These are phyloP conservation scores for Tringa solitaria DNA, from an alignment of 2,113 vertebrate genomes.

Conservation along the genomic window DNA sequence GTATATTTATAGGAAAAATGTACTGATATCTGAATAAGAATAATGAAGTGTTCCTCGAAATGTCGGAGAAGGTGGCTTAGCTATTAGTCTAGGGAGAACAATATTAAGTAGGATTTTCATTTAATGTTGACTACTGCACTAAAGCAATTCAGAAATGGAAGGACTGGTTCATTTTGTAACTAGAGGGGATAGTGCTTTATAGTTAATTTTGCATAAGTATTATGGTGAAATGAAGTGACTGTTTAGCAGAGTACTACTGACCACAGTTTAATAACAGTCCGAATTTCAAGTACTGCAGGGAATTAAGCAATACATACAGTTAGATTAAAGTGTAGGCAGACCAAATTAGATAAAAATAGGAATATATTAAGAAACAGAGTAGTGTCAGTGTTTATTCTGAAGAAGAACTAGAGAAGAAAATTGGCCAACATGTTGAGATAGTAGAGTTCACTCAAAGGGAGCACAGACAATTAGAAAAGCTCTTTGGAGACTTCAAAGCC, in stretches of 20 bases:
- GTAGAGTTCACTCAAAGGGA: not conserved
- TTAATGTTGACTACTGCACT: not conserved
- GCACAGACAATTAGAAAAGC: not conserved
- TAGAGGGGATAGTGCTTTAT: not conserved
- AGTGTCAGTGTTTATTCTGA: constrained; percentile 46
- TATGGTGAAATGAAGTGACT: constrained; percentile 33
- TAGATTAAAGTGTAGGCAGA: constrained; percentile 44
- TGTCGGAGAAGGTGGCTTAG: not conserved
- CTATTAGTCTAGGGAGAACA: not conserved
- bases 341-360: constrained; percentile 59
- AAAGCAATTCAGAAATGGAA: not conserved
- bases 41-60: not conserved
- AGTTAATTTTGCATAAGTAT: constrained; percentile 33
- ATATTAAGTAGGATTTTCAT: constrained; percentile 11
- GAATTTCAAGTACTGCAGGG: constrained; percentile 51
- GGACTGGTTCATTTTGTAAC: constrained; percentile 11
- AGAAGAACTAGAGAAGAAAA: constrained; percentile 24
- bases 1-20: not conserved
- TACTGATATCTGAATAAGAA: not conserved
- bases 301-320: constrained; percentile 42
- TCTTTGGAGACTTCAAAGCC: not conserved
- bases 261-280: constrained; percentile 58
- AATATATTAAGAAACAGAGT: constrained; percentile 51
- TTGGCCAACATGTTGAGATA: not conserved
- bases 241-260: constrained; percentile 47